These are phyloP conservation scores for Nebria ingens DNA, from an alignment of 1,140 invertebrate species.

Conservation along the genomic window DNA sequence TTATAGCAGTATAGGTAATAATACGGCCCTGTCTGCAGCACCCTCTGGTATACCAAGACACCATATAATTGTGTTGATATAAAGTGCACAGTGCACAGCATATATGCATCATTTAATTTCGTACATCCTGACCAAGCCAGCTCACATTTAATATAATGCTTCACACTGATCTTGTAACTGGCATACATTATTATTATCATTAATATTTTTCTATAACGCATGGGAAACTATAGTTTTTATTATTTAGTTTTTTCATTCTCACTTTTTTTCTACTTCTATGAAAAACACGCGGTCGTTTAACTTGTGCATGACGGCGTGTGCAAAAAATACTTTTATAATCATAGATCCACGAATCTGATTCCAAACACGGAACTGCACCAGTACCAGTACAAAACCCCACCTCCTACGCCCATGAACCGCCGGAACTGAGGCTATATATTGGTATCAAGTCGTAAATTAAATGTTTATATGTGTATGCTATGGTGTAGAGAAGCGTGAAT, in stretches of 20 bases:
- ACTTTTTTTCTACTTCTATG: no score
- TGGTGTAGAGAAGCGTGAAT: no score
- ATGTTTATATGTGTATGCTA: no score
- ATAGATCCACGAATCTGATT: not conserved
- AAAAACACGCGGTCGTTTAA: not conserved
- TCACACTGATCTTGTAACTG: not conserved
- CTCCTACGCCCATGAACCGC: not conserved
- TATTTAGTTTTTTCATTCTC: no score
- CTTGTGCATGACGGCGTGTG: not conserved
- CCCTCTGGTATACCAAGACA: not conserved
- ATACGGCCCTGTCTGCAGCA: not conserved
- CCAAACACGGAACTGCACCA: not conserved
- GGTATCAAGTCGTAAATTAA: no score
- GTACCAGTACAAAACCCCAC: not conserved
- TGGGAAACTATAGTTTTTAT: not conserved
- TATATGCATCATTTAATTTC: conserved; percentile 1
- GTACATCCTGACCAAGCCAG: not conserved
- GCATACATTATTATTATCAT: no score
- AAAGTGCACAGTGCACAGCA: not conserved
- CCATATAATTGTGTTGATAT: no score
- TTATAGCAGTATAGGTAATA: not conserved
- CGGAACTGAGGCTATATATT: not conserved
- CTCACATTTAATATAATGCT: not conserved
- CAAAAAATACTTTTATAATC: not conserved
- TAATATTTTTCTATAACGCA: not conserved